Percentiles rank a stretch among this genome's conserved stretches.
These are phyloP conservation scores for Lerista edwardsae DNA, from an alignment of 2,797 vertebrate species.

Conservation along the genomic window DNA sequence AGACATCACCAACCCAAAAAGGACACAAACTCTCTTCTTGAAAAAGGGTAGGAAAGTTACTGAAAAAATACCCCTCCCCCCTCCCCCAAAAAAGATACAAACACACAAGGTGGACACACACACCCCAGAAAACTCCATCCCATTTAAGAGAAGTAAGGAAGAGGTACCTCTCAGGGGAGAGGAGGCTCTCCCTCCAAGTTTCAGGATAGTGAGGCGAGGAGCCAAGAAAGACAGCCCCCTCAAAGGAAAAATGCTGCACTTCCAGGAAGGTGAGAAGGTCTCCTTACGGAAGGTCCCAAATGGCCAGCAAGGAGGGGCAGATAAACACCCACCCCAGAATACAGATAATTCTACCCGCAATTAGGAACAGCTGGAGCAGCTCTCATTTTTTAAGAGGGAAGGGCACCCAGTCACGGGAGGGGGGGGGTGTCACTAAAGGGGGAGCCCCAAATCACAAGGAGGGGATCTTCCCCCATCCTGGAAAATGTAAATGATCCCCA, in stretches of 20 bases:
- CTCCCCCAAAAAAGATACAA: no score
- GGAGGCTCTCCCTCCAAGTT: not conserved
- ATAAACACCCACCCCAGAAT: not conserved
- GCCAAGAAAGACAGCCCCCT: no score
- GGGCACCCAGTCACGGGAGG: no score
- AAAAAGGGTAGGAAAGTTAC: not conserved
- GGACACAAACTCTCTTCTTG: not conserved
- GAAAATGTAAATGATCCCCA: not conserved
- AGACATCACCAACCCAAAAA: not conserved
- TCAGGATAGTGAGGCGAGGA: no score
- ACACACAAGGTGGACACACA: not conserved
- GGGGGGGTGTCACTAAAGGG: not conserved
- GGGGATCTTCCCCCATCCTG: not conserved
- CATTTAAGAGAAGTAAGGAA: not conserved
- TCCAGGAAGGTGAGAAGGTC: no score
- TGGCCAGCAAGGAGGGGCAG: not conserved
- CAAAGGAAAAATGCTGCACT: no score
- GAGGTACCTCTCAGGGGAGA: no score
- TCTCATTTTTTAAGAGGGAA: no score
- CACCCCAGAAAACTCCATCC: not conserved
- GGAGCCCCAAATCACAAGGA: no score
- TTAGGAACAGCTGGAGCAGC: not conserved
- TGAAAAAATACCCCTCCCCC: not conserved
- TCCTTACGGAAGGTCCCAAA: no score
- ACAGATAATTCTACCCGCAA: no score